Conservation (phyloP, 2,888 invertebrate species). For the Gymnocheta viridis region DNA sequence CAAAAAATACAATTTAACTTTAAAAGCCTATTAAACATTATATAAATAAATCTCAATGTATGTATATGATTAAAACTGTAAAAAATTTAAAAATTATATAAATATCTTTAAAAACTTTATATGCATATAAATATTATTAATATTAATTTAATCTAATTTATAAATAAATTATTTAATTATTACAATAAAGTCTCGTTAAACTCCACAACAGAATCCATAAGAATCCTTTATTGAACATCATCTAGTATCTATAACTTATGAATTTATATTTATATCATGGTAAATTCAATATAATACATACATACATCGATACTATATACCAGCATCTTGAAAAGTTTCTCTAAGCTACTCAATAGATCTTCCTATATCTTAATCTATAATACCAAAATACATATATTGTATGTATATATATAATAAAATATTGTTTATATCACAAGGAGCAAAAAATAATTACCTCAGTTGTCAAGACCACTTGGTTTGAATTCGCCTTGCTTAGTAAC, state of each 20-base stretch:
- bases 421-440: no score
- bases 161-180: background rate
- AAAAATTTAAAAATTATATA: conserved; percentile 1
- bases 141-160: conserved; percentile 20
- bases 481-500: no score
- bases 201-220: background rate
- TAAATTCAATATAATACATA: no score
- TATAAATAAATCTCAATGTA: conserved; percentile 8
- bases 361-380: no score
- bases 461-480: no score
- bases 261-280: background rate
- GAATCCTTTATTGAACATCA: background rate
- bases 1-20: conserved; percentile 10
- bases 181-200: conserved; percentile 23
- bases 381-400: no score
- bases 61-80: conserved; percentile 18
- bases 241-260: background rate
- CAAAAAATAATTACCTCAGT: no score
- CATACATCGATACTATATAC: no score
- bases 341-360: no score
- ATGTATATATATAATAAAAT: no score
- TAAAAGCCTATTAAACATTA: conserved; percentile 8
- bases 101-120: conserved; percentile 8
- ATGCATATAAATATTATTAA: background rate
- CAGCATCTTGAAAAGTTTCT: no score